Percentiles rank a stretch among this genome's conserved stretches.
Evolutionary conservation across 2,797 vertebrate species (phyloP).

Genomic region (Sebastes minor): DNA sequence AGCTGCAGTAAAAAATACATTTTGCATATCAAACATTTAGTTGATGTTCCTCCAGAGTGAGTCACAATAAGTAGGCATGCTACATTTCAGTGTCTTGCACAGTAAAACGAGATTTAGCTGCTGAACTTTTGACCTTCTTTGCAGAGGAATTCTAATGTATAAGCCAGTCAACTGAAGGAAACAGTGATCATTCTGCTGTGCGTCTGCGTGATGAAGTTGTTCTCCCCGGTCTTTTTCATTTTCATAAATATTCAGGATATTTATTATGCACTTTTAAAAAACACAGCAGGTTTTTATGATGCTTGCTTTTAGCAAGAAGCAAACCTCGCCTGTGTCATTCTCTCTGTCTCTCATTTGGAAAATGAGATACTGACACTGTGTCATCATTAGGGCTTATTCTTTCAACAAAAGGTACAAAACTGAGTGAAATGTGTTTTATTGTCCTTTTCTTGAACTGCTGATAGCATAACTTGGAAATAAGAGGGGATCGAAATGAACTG

Average conservation of each 20-base stretch:
- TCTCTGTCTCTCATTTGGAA: constrained; percentile 20
- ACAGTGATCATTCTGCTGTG: constrained; percentile 46
- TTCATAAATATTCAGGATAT: constrained; percentile 70
- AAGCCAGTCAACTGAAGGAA: constrained; percentile 51
- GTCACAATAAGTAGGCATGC: constrained; percentile 25
- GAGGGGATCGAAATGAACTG: not conserved
- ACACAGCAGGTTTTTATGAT: constrained; percentile 61
- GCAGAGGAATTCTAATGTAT: constrained; percentile 42
- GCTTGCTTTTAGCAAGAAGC: constrained; percentile 40
- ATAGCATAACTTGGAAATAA: constrained; percentile 1
- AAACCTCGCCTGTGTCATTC: not conserved
- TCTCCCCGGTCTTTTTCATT: constrained; percentile 51
- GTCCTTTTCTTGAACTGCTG: constrained; percentile 16
- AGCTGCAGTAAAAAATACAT: constrained; percentile 46
- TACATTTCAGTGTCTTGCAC: constrained; percentile 15
- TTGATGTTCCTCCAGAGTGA: constrained; percentile 50
- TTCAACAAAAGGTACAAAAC: constrained; percentile 16
- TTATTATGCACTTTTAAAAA: constrained; percentile 52
- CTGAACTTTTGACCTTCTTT: constrained; percentile 64
- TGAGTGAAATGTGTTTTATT: constrained; percentile 25
- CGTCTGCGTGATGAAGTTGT: constrained; percentile 40
- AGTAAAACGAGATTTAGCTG: constrained; percentile 21
- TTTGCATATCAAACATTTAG: constrained; percentile 52
- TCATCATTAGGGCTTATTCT: constrained; percentile 16
- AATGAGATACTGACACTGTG: constrained; percentile 1